Evolutionary conservation across 2,113 vertebrate species (phyloP).

Genomic region (Pantherophis guttatus): DNA sequence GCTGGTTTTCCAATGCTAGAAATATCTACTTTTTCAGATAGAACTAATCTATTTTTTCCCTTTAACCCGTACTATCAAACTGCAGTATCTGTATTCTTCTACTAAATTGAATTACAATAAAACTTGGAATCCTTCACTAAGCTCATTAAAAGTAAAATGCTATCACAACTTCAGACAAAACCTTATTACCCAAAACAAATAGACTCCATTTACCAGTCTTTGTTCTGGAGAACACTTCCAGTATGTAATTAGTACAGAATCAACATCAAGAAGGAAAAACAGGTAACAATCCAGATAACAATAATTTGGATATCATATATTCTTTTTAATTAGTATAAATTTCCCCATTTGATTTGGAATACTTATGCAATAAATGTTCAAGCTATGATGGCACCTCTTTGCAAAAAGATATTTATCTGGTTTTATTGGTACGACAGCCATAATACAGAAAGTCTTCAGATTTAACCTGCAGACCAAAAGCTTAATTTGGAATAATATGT

Average conservation of each 20-base stretch:
- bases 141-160: slow-evolving; percentile 7
- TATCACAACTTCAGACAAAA: slow-evolving; percentile 14
- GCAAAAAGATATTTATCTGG: slow-evolving; percentile 45
- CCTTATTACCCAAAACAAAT: slow-evolving; percentile 17
- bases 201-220: slow-evolving; percentile 20
- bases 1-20: background rate
- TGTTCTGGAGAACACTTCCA: slow-evolving; percentile 8
- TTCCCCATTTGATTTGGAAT: slow-evolving; percentile 36
- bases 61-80: background rate
- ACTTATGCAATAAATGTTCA: slow-evolving; percentile 45
- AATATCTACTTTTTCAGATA: background rate
- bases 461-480: background rate
- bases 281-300: background rate
- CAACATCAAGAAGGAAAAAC: background rate
- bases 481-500: background rate
- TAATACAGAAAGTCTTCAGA: slow-evolving; percentile 33
- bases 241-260: slow-evolving; percentile 20
- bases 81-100: background rate
- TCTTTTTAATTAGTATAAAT: slow-evolving; percentile 47
- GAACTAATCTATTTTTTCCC: background rate
- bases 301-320: background rate
- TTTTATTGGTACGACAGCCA: slow-evolving; percentile 61
- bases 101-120: background rate
- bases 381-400: slow-evolving; percentile 46
- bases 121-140: slow-evolving; percentile 15